phyloP scores from a whole-genome alignment of 2,888 invertebrate species.

The Cyclophora albipunctata region DNA sequence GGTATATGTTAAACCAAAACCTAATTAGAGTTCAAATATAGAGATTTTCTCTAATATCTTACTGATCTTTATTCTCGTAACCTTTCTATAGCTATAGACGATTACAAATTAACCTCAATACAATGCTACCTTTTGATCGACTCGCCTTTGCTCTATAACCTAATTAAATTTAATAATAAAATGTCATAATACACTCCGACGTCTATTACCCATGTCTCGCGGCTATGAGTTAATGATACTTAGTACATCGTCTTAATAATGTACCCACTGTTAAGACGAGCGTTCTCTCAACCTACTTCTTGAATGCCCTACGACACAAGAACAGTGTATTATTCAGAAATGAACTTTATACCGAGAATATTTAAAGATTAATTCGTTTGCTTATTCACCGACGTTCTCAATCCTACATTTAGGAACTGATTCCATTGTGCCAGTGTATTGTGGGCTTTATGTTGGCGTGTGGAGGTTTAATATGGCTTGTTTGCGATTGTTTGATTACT shows the following conservation, averaged over 20 bases:
- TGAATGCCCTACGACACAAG: conserved; percentile 42
- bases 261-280: conserved; percentile 62
- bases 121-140: no score
- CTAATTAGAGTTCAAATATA: no score
- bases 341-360: conserved; percentile 44
- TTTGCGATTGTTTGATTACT: conserved; percentile 37
- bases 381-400: conserved; percentile 52
- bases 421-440: conserved; percentile 39
- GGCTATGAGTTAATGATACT: conserved; percentile 47
- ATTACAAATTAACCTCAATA: no score
- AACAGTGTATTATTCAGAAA: conserved; percentile 39
- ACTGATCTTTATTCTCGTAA: no score
- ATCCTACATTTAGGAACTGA: conserved; percentile 66
- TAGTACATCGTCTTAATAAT: conserved; percentile 55
- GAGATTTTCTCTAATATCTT: no score
- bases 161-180: no score
- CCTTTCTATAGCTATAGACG: no score
- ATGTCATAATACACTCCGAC: no score
- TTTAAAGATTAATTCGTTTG: conserved; percentile 53
- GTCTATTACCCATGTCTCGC: conserved; percentile 21
- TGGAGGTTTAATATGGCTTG: conserved; percentile 36
- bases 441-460: conserved; percentile 37
- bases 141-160: no score
- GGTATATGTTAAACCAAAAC: no score
- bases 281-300: conserved; percentile 73